Base-by-base conservation (phyloP, 2,797 vertebrate genomes). In the Graptemys geographica region DNA sequence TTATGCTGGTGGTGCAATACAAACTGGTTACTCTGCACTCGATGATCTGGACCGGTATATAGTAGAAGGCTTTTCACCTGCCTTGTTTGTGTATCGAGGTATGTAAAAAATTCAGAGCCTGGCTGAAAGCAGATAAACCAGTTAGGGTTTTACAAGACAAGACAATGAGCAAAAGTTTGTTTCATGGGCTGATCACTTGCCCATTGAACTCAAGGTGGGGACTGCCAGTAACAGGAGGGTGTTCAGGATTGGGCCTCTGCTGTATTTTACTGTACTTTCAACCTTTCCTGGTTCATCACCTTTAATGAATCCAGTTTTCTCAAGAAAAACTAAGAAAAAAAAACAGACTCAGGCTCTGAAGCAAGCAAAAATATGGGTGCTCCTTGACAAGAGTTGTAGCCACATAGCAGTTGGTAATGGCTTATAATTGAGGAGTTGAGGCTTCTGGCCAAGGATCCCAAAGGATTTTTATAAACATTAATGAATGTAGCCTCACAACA, bases 31-130 rank as follows among this genome's bases (percentile, higher is more conserved):
- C 5, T 3, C 80, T 65, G 3, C 11, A 59, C 87, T 59, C 72
- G 41, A n/a, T 81, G 49, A 85, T 37, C 0, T 0, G 13, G 15
- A 4, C 13, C 53, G 41, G 10, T 11, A n/a, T 3, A 47, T 44
- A 76, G 21, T 72, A 37, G 2, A 74, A 15, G 72, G 15, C 11
- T 13, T 78, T 82, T 74, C 55, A n/a, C 11, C 83, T 95, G 65
- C 59, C 1, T 1, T 53, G 18, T 21, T 83, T 0, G 11, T 83
- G 16, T 72, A 76, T 6, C 2, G 33, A 62, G 91, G 87, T 81
- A 3, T 12, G 23, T 25, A 93, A 79, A 28, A 9, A 11, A 7
- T 81, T 84, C 2, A 2, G 90, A 85, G 3, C 33, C 5, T 85
- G 41, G 23, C 37, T 44, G n/a, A 47, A 56, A 85, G 81, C 23